Evolutionary conservation across 2,113 vertebrate genomes (phyloP), one percentile per base, ranked within the genome.

Genomic region (Aphyosemion australe): DNA sequence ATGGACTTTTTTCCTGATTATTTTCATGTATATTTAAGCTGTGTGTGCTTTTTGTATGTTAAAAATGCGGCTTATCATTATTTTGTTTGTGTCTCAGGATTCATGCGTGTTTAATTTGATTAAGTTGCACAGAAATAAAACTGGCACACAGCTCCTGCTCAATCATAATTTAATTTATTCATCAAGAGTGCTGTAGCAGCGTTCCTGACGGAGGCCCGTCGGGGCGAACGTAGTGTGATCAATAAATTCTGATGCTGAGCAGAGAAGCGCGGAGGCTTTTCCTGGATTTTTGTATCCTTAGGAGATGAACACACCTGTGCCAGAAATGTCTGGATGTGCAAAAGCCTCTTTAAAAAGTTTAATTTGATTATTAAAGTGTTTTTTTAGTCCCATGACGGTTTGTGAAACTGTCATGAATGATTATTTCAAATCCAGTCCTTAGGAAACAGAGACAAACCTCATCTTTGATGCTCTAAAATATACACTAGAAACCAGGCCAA

Each of bases 141-240:
- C 37, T 26, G 50, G 39, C 49, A 64, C 49, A 11, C 20, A 2
- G 49, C 61, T 32, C 12, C 34, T 10, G 41, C 41, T 64, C 39
- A 42, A 53, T 64, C 49, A 53, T 43, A 64, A 53, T 53, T 64
- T 42, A 31, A 52, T 64, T 64, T 43, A 26, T 64, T 64, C 61
- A 64, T 53, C 61, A 45, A 18, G 50, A 45, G 15, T 45, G 61
- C 61, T 53, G 61, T 12, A 53, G 31, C 49, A 45, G 61, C 61
- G 31, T 26, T 64, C 61, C 41, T 52, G 49, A 53, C 20, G 12
- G 42, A 53, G 16, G 39, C 61, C 20, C 12, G 20, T 0, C 18
- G 46, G 32, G 58, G 26, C 14, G 18, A 19, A 20, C 46, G 10
- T 61, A 4, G 45, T 7, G 20, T n/a, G 61, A 53, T 53, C 61